Evolutionary conservation across 2,797 vertebrate species (phyloP), one percentile per base, ranked within the genome.

Genomic region (Lycodopsis pacificus): DNA sequence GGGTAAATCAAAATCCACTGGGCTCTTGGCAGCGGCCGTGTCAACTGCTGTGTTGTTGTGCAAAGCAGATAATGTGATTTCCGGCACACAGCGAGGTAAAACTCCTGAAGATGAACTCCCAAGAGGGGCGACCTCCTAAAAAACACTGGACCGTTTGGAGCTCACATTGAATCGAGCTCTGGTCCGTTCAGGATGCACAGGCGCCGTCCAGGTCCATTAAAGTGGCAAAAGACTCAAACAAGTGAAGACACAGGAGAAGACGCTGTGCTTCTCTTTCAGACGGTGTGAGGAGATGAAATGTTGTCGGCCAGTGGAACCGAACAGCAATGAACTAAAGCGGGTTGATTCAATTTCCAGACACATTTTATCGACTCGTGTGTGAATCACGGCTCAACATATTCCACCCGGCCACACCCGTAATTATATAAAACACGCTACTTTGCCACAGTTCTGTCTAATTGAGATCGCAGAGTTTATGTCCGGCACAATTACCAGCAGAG

Each of bases 61-160:
- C 76, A 73, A 90, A 86, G 88, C 88, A 87, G 80, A 90, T 92
- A 90, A 91, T 91, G 88, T 82, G 91, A 91, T 92, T 91, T 92
- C 91, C 81, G 84, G 70, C 69, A 74, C 78, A 61, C 80, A 85
- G 75, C 56, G 79, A 77, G 57, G 61, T 81, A 74, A 82, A 83
- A 85, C 57, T 67, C 62, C 62, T 80, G 76, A 81, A 86, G 81
- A 81, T 84, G 86, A 81, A 76, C 79, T 85, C 80, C 40, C 49
- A 76, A 88, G 62, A 70, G 77, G 77, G 64, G 64, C 5, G 64
- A 73, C 79, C 85, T 82, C 65, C 70, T 87, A 56, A 81, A 86
- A 22, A 66, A 79, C 77, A 61, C 27, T 69, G 49, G 70, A 85
- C 71, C 77, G n/a, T n/a, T n/a, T n/a, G n/a, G n/a, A n/a, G 46